A percentile compares a stretch with the other conserved stretches of the same genome.
phyloP scores from a whole-genome alignment of 2,888 invertebrate species.

The Drosophila pseudotalamancana region DNA sequence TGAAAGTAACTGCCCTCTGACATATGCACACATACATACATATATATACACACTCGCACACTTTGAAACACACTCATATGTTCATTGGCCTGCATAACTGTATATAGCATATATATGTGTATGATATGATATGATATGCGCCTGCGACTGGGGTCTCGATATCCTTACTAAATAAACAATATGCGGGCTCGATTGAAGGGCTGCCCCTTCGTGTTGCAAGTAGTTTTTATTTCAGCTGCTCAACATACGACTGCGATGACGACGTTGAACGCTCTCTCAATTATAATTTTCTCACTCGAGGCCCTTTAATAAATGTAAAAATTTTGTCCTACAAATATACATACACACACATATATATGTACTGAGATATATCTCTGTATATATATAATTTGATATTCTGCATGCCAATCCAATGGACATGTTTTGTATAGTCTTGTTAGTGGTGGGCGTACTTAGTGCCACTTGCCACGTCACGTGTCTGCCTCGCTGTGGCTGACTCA shows the following conservation, averaged over 20 bases:
- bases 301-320: slow-evolving; percentile 73
- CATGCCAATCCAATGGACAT: slow-evolving; percentile 54
- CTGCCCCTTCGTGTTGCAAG: slow-evolving; percentile 22
- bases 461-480: slow-evolving; percentile 62
- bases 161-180: slow-evolving; percentile 78
- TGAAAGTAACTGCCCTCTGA: slow-evolving; percentile 40
- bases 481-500: slow-evolving; percentile 47
- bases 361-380: slow-evolving; percentile 1
- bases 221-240: slow-evolving; percentile 49
- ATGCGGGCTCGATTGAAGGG: slow-evolving; percentile 65
- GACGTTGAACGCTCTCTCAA: slow-evolving; percentile 40
- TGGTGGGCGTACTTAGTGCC: slow-evolving; percentile 34
- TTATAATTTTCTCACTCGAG: slow-evolving; percentile 58
- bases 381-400: slow-evolving; percentile 12
- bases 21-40: slow-evolving; percentile 3
- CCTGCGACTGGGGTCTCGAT: slow-evolving; percentile 57
- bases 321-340: slow-evolving; percentile 38
- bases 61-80: slow-evolving; percentile 4
- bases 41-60: not conserved
- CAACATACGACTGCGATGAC: slow-evolving; percentile 6
- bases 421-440: slow-evolving; percentile 22
- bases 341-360: too few relatives aligned
- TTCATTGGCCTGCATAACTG: slow-evolving; percentile 5
- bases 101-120: slow-evolving; percentile 8
- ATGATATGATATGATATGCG: slow-evolving; percentile 61